phyloP scores from a whole-genome alignment of 2,888 invertebrate genomes.

The Teleogryllus oceanicus region DNA sequence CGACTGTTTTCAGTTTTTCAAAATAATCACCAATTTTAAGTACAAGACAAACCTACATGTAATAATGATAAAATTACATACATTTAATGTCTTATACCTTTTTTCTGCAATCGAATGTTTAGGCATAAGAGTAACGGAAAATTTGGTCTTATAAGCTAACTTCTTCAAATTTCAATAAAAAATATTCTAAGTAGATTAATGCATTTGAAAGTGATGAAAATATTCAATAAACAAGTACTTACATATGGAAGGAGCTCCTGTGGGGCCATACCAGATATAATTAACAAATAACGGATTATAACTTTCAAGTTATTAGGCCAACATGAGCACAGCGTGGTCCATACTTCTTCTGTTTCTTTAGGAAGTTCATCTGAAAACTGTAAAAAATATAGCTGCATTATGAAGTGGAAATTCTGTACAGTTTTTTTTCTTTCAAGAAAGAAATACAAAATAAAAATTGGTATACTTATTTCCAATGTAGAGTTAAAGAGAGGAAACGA shows the following conservation, averaged over 20 bases:
- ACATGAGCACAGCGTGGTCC: slow-evolving; percentile 92
- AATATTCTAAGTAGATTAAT: too few species aligned
- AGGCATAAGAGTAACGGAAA: not conserved
- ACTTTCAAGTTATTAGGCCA: slow-evolving; percentile 98
- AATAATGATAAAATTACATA: too few species aligned
- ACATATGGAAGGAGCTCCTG: slow-evolving; percentile 87
- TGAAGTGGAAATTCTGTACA: too few species aligned
- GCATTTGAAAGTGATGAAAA: too few species aligned
- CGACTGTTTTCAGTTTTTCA: too few species aligned
- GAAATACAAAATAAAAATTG: not conserved
- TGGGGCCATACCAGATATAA: slow-evolving; percentile 96
- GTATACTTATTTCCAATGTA: not conserved
- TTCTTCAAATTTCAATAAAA: too few species aligned
- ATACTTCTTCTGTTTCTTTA: slow-evolving; percentile 91
- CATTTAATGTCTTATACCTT: too few species aligned
- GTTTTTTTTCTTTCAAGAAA: too few species aligned
- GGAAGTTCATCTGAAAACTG: slow-evolving; percentile 95
- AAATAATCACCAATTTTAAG: too few species aligned
- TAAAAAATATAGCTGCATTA: slow-evolving; percentile 38
- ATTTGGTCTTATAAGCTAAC: too few species aligned
- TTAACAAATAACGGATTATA: slow-evolving; percentile 91
- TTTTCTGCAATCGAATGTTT: not conserved
- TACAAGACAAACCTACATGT: too few species aligned
- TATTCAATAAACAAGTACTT: slow-evolving; percentile 49
- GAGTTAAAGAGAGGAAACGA: not conserved